Percentiles rank a stretch among this genome's conserved stretches.
Evolutionary conservation across 2,888 invertebrate genomes (phyloP).

Genomic region (Ecdyonurus torrentis): DNA sequence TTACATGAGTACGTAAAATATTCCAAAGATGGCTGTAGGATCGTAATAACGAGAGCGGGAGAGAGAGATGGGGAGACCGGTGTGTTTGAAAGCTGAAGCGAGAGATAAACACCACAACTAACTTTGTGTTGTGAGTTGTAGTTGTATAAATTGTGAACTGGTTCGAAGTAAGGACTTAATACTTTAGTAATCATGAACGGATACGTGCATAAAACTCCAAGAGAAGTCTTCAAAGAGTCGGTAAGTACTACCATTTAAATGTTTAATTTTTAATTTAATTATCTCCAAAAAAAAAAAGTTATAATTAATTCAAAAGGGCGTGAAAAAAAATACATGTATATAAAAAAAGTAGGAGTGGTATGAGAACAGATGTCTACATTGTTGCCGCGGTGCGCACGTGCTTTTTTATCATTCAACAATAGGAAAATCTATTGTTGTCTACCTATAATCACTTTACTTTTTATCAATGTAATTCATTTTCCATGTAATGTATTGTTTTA

Average conservation of each 20-base stretch:
- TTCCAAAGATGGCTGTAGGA: no score
- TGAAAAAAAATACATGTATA: not conserved
- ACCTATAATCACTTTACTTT: no score
- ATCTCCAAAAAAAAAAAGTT: no score
- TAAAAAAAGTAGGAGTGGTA: constrained; percentile 3
- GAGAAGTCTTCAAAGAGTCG: constrained; percentile 8
- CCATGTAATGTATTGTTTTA: no score
- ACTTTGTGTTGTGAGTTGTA: not conserved
- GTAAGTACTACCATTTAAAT: constrained; percentile 5
- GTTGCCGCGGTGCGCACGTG: not conserved
- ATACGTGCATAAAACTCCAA: constrained; percentile 2
- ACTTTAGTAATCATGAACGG: constrained; percentile 7
- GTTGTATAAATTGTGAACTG: not conserved
- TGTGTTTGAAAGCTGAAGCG: not conserved
- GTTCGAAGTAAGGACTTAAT: not conserved
- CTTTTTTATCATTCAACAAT: no score
- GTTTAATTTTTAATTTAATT: no score
- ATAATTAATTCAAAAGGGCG: not conserved
- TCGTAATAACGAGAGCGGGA: no score
- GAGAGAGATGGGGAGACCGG: no score
- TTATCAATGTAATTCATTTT: no score
- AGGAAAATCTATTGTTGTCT: no score
- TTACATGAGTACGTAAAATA: no score
- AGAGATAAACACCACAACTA: not conserved
- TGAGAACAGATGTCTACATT: not conserved